Evolutionary conservation across 2,797 vertebrate species (phyloP).

Genomic region (Phylloscopus collybita): DNA sequence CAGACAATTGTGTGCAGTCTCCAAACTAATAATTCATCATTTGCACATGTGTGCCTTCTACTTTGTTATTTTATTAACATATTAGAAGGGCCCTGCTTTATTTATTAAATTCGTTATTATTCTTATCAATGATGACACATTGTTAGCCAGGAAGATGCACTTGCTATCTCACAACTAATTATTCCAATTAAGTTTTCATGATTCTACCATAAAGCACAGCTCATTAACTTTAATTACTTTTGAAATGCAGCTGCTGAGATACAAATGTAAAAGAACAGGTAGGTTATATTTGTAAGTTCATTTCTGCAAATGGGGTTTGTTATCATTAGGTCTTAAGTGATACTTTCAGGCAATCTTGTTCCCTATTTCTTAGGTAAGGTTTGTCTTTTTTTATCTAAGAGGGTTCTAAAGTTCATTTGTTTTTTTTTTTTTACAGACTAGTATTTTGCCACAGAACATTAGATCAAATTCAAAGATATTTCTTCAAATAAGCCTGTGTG

Average conservation of each 20-base stretch:
- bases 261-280: conserved; percentile 62
- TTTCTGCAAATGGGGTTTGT: conserved; percentile 36
- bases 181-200: conserved; percentile 67
- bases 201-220: conserved; percentile 69
- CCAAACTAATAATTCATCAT: conserved; percentile 46
- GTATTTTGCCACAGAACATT: background rate
- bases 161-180: conserved; percentile 69
- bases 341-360: background rate
- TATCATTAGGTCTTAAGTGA: background rate
- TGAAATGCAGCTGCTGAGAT: conserved; percentile 66
- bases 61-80: conserved; percentile 47
- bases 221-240: conserved; percentile 76
- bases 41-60: conserved; percentile 44
- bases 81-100: conserved; percentile 37
- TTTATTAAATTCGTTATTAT: conserved; percentile 68
- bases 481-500: background rate
- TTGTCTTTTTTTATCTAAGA: background rate
- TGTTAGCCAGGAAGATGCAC: conserved; percentile 52
- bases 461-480: background rate
- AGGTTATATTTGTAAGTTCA: conserved; percentile 58
- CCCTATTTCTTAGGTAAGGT: background rate
- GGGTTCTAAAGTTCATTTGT: rapidly evolving
- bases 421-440: background rate
- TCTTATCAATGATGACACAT: conserved; percentile 61
- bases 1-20: background rate